Conservation (phyloP, 2,113 vertebrate species). For the Pantherophis guttatus region DNA sequence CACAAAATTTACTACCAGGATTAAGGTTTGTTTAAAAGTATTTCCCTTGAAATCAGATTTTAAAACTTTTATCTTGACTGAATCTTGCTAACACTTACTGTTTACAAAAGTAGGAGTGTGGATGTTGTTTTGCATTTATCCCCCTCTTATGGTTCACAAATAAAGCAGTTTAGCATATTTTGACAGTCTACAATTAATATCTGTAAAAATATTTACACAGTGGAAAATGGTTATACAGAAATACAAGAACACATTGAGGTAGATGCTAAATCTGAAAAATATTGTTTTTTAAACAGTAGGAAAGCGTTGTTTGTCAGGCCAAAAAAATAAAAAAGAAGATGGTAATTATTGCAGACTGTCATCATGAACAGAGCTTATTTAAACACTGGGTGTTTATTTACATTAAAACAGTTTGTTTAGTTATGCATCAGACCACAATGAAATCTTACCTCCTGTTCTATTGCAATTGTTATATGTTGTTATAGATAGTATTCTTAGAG, state of each 20-base stretch:
- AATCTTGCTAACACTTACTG: not conserved
- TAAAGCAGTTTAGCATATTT: not conserved
- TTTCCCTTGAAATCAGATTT: not conserved
- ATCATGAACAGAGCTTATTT: not conserved
- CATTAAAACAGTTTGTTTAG: not conserved
- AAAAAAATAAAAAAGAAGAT: slow-evolving; percentile 1
- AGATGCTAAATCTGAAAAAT: not conserved
- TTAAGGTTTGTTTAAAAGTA: not conserved
- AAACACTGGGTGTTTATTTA: not conserved
- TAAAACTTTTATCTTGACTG: not conserved
- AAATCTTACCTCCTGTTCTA: not conserved
- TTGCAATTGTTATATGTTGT: not conserved
- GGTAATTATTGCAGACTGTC: not conserved
- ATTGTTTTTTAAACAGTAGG: not conserved
- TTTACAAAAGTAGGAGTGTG: not conserved
- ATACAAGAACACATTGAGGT: not conserved
- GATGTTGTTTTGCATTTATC: not conserved
- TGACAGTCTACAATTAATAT: not conserved
- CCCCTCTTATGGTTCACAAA: not conserved
- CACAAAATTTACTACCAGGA: too few relatives aligned
- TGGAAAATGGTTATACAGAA: not conserved
- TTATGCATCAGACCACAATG: not conserved
- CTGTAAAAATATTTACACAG: not conserved
- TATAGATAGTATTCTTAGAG: not conserved
- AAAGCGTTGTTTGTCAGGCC: not conserved